Conservation (phyloP, 2,113 vertebrate species). For the Epinephelus fuscoguttatus region DNA sequence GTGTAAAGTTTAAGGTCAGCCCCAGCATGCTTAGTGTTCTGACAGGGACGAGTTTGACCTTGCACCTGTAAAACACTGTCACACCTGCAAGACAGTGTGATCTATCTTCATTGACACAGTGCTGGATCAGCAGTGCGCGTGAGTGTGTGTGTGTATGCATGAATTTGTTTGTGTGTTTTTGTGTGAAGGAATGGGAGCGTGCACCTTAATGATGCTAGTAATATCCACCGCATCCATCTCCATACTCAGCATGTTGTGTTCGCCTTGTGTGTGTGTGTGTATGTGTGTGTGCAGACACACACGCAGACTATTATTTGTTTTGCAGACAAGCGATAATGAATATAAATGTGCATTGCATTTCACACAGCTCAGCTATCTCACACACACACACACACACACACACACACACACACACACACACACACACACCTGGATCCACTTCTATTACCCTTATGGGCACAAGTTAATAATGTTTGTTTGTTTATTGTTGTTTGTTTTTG, state of each 20-base stretch:
- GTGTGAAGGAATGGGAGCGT: background rate
- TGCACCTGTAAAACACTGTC: constrained; percentile 64
- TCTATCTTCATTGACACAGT: constrained; percentile 69
- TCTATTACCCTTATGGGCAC: constrained; percentile 27
- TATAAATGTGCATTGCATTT: constrained; percentile 74
- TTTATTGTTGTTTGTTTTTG: constrained; percentile 17
- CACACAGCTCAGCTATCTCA: constrained; percentile 35
- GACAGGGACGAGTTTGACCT: constrained; percentile 63
- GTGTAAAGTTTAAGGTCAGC: constrained; percentile 53
- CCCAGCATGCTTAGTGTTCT: constrained; percentile 36
- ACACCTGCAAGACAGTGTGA: constrained; percentile 58
- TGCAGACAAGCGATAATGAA: constrained; percentile 75
- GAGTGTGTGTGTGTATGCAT: background rate
- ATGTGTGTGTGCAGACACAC: background rate
- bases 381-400: constrained; percentile 15
- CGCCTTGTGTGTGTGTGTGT: constrained; percentile 3
- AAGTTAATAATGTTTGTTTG: constrained; percentile 41
- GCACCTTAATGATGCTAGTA: constrained; percentile 64
- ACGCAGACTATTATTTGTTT: constrained; percentile 67
- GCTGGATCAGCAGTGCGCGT: constrained; percentile 69
- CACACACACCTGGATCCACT: constrained; percentile 19
- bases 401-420: constrained; percentile 22
- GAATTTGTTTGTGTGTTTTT: constrained; percentile 1
- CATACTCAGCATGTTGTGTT: constrained; percentile 47
- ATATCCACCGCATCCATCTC: constrained; percentile 68